Evolutionary conservation across 92 coral and sea anemone species (phyloP).

Genomic region (Heteractis magnifica): DNA sequence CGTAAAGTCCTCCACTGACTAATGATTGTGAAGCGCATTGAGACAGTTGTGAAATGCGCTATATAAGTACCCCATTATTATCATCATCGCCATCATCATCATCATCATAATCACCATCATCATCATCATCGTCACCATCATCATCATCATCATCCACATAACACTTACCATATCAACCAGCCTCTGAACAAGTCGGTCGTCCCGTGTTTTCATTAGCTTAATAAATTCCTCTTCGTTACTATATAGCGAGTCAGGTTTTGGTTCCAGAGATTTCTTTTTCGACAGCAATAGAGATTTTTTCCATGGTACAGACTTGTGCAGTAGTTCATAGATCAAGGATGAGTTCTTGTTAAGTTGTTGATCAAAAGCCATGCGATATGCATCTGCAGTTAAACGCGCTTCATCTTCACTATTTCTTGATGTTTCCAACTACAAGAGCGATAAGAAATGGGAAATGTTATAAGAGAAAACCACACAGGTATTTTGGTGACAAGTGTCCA

Average conservation of each 20-base stretch:
- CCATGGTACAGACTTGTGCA: slow-evolving; percentile 73
- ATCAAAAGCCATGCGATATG: slow-evolving; percentile 83
- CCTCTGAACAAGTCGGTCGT: slow-evolving; percentile 73
- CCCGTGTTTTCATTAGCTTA: slow-evolving; percentile 60
- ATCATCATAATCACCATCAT: background rate
- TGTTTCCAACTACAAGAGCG: slow-evolving; percentile 47
- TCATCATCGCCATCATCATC: background rate
- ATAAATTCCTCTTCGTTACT: slow-evolving; percentile 55
- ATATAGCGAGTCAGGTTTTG: slow-evolving; percentile 22
- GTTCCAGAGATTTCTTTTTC: slow-evolving; percentile 17
- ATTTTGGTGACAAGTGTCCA: background rate
- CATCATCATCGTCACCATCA: background rate
- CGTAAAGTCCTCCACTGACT: too few relatives aligned
- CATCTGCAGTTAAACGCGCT: slow-evolving; percentile 74
- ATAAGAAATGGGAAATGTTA: background rate
- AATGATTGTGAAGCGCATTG: too few relatives aligned
- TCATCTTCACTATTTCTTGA: slow-evolving; percentile 68
- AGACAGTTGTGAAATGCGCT: too few relatives aligned
- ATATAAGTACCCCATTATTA: too few relatives aligned
- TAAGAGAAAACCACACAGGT: background rate
- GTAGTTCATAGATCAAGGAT: slow-evolving; percentile 61
- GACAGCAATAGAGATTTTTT: slow-evolving; percentile 45
- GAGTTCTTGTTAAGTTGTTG: slow-evolving; percentile 75
- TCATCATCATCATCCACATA: background rate
- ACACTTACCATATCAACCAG: slow-evolving; percentile 79